A percentile compares a stretch with the other conserved stretches of the same genome.
Evolutionary conservation across 2,797 vertebrate species (phyloP).

Genomic region (Delichon dasypus): DNA sequence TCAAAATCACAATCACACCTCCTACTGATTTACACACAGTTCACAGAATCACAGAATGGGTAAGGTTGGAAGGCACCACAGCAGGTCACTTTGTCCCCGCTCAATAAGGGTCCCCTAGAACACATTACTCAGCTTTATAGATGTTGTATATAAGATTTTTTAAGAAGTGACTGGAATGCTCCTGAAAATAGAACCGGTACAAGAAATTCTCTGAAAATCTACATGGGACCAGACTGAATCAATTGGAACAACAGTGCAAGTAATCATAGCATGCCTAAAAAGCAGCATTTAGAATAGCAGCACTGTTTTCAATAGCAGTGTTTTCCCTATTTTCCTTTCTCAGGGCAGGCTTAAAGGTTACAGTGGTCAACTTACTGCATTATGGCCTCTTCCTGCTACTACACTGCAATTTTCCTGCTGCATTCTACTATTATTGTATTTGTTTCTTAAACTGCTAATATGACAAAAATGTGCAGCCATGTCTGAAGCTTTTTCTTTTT

Average conservation of each 20-base stretch:
- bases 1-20: neutral
- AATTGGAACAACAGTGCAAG: neutral
- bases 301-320: neutral
- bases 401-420: neutral
- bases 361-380: neutral
- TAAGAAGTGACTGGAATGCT: neutral
- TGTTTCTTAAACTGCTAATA: neutral
- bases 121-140: neutral
- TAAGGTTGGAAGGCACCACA: neutral
- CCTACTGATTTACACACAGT: neutral
- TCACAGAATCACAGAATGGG: neutral
- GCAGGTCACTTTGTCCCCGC: neutral
- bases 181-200: neutral
- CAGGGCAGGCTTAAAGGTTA: neutral
- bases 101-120: neutral
- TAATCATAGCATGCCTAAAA: neutral
- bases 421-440: neutral
- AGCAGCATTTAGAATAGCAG: neutral
- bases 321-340: neutral
- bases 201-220: neutral
- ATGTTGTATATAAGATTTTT: neutral
- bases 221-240: neutral
- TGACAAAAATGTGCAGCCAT: slow-evolving; percentile 8
- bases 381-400: neutral
- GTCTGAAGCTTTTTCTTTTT: neutral